phyloP scores from a whole-genome alignment of 2,888 invertebrate genomes.

The Lampropteryx suffumata region DNA sequence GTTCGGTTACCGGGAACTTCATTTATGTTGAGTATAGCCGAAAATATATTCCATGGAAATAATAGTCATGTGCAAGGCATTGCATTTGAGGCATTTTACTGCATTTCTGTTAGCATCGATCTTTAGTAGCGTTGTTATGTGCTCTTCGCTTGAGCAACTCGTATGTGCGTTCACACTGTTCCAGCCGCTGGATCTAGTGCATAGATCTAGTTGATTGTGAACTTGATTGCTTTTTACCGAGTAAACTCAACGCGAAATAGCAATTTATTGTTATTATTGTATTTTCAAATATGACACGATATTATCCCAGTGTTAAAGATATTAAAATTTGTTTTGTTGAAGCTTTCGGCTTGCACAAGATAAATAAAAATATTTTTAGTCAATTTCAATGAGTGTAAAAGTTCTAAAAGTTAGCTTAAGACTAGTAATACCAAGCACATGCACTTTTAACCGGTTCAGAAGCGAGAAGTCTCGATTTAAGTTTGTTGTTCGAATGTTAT shows the following conservation, averaged over 20 bases:
- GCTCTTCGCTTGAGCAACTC: conserved; percentile 2
- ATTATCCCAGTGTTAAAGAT: too few species aligned
- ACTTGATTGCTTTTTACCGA: conserved; percentile 14
- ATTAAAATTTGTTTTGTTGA: too few species aligned
- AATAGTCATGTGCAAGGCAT: too few species aligned
- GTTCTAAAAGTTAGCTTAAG: too few species aligned
- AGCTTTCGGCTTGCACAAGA: too few species aligned
- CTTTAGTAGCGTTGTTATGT: neutral
- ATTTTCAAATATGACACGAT: neutral
- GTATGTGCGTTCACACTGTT: conserved; percentile 19
- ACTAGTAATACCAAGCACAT: conserved; percentile 30
- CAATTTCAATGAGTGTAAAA: too few species aligned
- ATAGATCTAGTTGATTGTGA: conserved; percentile 22
- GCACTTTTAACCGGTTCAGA: conserved; percentile 43
- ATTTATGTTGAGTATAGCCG: too few species aligned
- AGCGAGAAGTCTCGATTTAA: conserved; percentile 62
- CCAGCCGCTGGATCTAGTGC: conserved; percentile 20
- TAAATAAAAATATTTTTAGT: too few species aligned
- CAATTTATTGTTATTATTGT: neutral
- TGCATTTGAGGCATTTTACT: conserved; percentile 2
- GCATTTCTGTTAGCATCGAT: neutral
- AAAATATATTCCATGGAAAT: too few species aligned
- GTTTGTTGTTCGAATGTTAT: conserved; percentile 60
- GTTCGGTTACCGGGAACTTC: too few species aligned
- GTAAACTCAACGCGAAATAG: conserved; percentile 5